Evolutionary conservation across 2,888 invertebrate species (phyloP), one percentile per base, ranked within the genome.

Genomic region (Spisula solida): DNA sequence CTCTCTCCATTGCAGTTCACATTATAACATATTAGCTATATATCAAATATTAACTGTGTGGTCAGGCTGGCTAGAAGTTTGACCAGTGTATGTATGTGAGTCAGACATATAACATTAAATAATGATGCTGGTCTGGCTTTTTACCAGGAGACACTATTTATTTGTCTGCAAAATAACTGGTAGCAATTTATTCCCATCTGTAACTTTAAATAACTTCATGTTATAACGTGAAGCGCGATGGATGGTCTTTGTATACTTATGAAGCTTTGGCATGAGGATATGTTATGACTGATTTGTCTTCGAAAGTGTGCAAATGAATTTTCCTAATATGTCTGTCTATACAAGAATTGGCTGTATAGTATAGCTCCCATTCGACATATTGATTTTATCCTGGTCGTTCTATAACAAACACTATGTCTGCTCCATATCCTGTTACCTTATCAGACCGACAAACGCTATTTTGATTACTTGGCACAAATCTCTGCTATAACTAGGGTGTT

Each of bases 181-280:
- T 51, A 51, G 51, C 60, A 66, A n/a, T 25, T 10, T 66, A 66
- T 66, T 66, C n/a, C 60, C 25, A 66, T 66, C 60, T 66, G 60
- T 66, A 25, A n/a, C 25, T 66, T n/a, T 10, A 66, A 66, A 25
- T 66, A 66, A n/a, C 60, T 66, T n/a, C 25, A 8, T 25, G n/a
- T 25, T 66, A 66, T 66, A 25, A n/a, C 25, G 60, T 66, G 25
- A 66, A 2, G 25, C n/a, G 25, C 8, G 60, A 66, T 66, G 25
- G 60, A 66, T 66, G 10, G 60, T 25, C n/a, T 10, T 20, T 66
- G 25, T 66, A 25, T 25, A 25, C 60, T 66, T 66, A 25, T 25
- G 0, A 60, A 14, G 25, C 18, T 60, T n/a, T 60, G n/a, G 18
- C 60, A 10, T 10, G 2, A 20, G n/a, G 25, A 1, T 8, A 66